Evolutionary conservation across 2,797 vertebrate species (phyloP).

Genomic region (Halcyon badia): DNA sequence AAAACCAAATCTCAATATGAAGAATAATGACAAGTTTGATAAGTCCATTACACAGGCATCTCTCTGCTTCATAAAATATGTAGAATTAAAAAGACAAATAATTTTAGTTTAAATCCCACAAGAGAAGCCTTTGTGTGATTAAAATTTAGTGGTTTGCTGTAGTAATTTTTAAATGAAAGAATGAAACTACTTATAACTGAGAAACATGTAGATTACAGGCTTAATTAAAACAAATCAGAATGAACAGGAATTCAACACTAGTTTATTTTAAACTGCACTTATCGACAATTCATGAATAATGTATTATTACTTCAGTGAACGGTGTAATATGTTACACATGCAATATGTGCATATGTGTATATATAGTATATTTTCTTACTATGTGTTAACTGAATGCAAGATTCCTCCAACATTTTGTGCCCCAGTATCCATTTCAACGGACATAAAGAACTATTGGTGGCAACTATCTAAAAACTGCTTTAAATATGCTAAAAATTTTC

Average conservation of each 20-base stretch:
- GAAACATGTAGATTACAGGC: conserved; percentile 2
- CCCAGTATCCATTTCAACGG: neutral
- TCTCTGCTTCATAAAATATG: conserved; percentile 17
- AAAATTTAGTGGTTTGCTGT: conserved; percentile 19
- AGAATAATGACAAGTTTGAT: conserved; percentile 63
- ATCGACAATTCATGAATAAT: conserved; percentile 2
- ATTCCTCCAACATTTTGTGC: neutral
- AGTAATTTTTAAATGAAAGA: conserved; percentile 49
- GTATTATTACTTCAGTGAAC: neutral
- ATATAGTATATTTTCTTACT: neutral
- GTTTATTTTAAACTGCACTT: conserved; percentile 39
- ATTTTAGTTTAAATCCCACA: neutral
- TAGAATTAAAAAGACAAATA: conserved; percentile 37
- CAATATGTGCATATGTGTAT: neutral
- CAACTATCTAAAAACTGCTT: neutral
- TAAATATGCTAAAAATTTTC: neutral
- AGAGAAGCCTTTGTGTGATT: conserved; percentile 22
- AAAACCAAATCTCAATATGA: conserved; percentile 26
- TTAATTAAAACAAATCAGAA: conserved; percentile 54
- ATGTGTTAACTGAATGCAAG: neutral
- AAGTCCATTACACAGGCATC: conserved; percentile 24
- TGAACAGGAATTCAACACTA: conserved; percentile 13
- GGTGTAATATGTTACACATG: neutral
- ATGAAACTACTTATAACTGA: conserved; percentile 15
- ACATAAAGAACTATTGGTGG: neutral